Conservation (phyloP, 1,140 invertebrate genomes). For the Zaprionus davidi region DNA sequence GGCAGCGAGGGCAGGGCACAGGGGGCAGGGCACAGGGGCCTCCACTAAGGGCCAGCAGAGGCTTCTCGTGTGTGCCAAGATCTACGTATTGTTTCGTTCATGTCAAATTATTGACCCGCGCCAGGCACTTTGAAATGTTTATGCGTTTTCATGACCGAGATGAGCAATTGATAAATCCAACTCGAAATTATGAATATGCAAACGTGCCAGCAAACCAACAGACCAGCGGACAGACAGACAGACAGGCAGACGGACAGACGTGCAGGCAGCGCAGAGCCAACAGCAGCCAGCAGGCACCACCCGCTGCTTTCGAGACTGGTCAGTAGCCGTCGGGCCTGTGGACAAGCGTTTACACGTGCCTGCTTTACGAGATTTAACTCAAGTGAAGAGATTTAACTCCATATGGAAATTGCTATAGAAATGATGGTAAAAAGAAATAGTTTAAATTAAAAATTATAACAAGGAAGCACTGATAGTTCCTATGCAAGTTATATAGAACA, state of each 20-base stretch:
- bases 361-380: not conserved
- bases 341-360: slow-evolving; percentile 52
- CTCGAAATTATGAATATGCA: slow-evolving; percentile 79
- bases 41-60: not conserved
- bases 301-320: slow-evolving; percentile 58
- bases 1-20: not conserved
- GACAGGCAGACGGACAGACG: slow-evolving; percentile 8
- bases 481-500: too few relatives aligned
- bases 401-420: not conserved
- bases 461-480: too few relatives aligned
- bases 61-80: slow-evolving; percentile 8
- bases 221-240: not conserved
- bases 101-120: slow-evolving; percentile 82
- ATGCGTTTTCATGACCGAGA: slow-evolving; percentile 80
- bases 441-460: not conserved
- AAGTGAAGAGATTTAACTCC: not conserved
- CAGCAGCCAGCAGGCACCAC: slow-evolving; percentile 41
- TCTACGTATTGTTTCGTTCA: slow-evolving; percentile 80
- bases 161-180: slow-evolving; percentile 78
- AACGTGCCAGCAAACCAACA: slow-evolving; percentile 40
- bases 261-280: slow-evolving; percentile 24
- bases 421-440: not conserved
- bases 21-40: not conserved
- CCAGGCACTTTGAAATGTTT: slow-evolving; percentile 77
- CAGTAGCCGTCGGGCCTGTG: slow-evolving; percentile 56